Evolutionary conservation across 2,888 invertebrate genomes (phyloP).

Genomic region (Drosophila tripunctata): DNA sequence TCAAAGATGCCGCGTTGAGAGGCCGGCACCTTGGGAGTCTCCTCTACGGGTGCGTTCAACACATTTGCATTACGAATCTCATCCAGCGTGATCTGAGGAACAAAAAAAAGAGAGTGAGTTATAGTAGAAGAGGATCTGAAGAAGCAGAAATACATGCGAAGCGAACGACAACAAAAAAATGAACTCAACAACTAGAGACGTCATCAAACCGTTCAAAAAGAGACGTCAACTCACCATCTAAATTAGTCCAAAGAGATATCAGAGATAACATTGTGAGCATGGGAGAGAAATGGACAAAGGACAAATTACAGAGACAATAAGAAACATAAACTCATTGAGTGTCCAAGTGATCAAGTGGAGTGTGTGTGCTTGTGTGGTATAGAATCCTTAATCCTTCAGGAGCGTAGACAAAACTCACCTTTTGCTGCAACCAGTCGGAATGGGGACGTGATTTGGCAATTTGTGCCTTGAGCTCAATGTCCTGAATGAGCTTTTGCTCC

Average conservation of each 20-base stretch:
- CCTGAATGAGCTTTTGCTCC: conserved; percentile 94
- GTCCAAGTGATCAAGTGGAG: conserved; percentile 21
- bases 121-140: conserved; percentile 1
- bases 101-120: not conserved
- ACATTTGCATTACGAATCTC: conserved; percentile 89
- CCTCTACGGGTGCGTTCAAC: conserved; percentile 60
- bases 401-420: conserved; percentile 86
- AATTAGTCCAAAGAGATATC: conserved; percentile 51
- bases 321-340: conserved; percentile 16
- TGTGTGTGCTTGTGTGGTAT: conserved; percentile 8
- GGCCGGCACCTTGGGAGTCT: conserved; percentile 63
- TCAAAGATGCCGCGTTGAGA: conserved; percentile 88
- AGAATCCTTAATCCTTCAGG: not conserved
- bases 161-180: conserved; percentile 19
- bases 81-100: conserved; percentile 90
- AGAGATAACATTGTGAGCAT: conserved; percentile 50
- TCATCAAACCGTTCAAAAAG: conserved; percentile 13
- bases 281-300: conserved; percentile 23
- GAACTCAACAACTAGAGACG: conserved; percentile 38
- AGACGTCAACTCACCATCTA: conserved; percentile 75
- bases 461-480: conserved; percentile 94
- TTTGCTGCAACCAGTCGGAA: conserved; percentile 94
- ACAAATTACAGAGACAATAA: conserved; percentile 12
- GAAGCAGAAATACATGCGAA: conserved; percentile 30
- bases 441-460: conserved; percentile 96